phyloP scores from a whole-genome alignment of 2,888 invertebrate genomes.

The Stenodema calcarata region DNA sequence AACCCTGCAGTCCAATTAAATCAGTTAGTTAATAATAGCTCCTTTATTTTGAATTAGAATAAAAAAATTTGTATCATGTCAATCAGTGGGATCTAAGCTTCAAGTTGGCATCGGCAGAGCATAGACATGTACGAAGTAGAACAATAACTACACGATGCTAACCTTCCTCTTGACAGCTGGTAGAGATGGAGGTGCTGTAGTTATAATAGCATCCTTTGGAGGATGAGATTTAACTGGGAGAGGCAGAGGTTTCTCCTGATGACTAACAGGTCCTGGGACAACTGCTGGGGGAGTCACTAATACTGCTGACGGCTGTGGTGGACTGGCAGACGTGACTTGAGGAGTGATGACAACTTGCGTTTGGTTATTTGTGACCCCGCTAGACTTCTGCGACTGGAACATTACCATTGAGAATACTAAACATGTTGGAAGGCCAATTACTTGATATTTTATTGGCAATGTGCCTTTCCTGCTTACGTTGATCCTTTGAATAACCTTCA shows the following conservation, averaged over 20 bases:
- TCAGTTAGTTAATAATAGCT: no score
- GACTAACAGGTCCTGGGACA: background rate
- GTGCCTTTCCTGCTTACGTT: no score
- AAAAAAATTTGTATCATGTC: no score
- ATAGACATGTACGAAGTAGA: no score
- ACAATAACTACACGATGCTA: background rate
- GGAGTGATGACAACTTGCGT: background rate
- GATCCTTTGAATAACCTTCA: no score
- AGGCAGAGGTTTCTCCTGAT: background rate
- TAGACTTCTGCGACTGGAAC: background rate
- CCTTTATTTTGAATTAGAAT: no score
- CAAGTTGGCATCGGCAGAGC: no score
- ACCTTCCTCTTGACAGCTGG: conserved; percentile 21
- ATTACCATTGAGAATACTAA: background rate
- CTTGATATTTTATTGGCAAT: no score
- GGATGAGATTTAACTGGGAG: background rate
- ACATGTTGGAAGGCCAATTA: background rate
- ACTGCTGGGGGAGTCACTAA: background rate
- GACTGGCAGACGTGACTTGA: background rate
- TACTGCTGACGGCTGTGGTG: background rate
- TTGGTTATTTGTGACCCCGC: background rate
- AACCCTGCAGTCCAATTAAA: no score
- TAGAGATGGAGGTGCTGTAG: conserved; percentile 28
- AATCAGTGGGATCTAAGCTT: no score
- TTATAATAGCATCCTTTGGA: conserved; percentile 35